Evolutionary conservation across 2,797 vertebrate genomes (phyloP).

Genomic region (Anguilla anguilla): DNA sequence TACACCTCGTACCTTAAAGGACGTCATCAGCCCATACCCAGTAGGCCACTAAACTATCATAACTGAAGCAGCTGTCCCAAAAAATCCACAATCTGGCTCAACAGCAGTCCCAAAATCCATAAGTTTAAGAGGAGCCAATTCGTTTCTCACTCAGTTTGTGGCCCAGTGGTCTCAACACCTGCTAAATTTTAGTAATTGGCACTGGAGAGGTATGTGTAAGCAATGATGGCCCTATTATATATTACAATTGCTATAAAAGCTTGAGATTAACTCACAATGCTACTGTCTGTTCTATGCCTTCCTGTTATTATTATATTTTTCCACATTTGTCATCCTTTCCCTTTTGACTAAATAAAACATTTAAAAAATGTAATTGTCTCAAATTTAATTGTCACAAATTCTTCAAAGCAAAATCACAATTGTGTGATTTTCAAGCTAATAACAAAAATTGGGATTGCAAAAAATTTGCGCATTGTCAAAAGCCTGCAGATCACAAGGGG

Average conservation of each 20-base stretch:
- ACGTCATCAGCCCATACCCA: not conserved
- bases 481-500: not conserved
- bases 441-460: not conserved
- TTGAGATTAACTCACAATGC: too few species aligned
- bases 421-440: not conserved
- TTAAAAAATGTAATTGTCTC: too few species aligned
- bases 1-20: not conserved
- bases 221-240: too few species aligned
- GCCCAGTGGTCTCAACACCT: not conserved
- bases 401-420: too few species aligned
- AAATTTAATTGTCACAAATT: too few species aligned
- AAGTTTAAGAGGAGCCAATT: not conserved
- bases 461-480: not conserved
- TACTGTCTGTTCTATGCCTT: too few species aligned
- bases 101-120: not conserved
- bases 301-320: too few species aligned
- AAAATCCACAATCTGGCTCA: not conserved
- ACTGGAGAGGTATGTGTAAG: too few species aligned
- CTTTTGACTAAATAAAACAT: too few species aligned
- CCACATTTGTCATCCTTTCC: too few species aligned
- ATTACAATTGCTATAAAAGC: too few species aligned
- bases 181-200: too few species aligned
- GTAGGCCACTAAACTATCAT: not conserved
- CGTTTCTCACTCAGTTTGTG: not conserved
- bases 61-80: constrained; percentile 5